phyloP scores from a whole-genome alignment of 2,888 invertebrate species.

The Plagodis pulveraria region DNA sequence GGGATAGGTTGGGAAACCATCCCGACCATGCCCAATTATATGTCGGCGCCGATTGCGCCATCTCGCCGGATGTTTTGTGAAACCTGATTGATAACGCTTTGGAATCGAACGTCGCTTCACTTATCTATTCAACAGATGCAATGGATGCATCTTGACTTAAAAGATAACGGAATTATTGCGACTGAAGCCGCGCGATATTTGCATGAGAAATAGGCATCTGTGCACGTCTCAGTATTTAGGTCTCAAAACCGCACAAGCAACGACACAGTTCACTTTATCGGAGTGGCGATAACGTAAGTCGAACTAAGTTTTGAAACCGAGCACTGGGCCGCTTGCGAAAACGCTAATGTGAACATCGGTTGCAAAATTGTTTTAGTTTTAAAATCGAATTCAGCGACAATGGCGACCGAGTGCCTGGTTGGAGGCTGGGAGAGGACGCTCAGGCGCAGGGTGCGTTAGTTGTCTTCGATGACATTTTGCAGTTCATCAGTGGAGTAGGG shows the following conservation, averaged over 20 bases:
- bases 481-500: conserved; percentile 57
- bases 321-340: conserved; percentile 84
- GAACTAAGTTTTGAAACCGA: conserved; percentile 81
- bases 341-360: conserved; percentile 84
- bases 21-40: conserved; percentile 80
- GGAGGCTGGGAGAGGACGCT: conserved; percentile 6
- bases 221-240: conserved; percentile 65
- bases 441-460: conserved; percentile 30
- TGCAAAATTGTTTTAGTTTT: conserved; percentile 84
- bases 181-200: conserved; percentile 16
- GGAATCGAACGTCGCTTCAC: conserved; percentile 27
- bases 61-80: conserved; percentile 62
- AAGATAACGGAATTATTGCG: conserved; percentile 2
- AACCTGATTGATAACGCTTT: conserved; percentile 64
- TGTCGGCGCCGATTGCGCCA: conserved; percentile 71
- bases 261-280: conserved; percentile 79
- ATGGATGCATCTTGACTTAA: conserved; percentile 26
- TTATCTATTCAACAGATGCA: conserved; percentile 21
- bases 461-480: conserved; percentile 50
- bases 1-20: conserved; percentile 84
- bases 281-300: conserved; percentile 81
- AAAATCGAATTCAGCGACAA: conserved; percentile 72
- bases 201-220: conserved; percentile 31
- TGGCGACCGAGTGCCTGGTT: conserved; percentile 28
- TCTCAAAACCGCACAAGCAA: conserved; percentile 74